Evolutionary conservation across 2,113 vertebrate species (phyloP), one percentile per base, ranked within the genome.

Genomic region (Ailuropoda melanoleuca): DNA sequence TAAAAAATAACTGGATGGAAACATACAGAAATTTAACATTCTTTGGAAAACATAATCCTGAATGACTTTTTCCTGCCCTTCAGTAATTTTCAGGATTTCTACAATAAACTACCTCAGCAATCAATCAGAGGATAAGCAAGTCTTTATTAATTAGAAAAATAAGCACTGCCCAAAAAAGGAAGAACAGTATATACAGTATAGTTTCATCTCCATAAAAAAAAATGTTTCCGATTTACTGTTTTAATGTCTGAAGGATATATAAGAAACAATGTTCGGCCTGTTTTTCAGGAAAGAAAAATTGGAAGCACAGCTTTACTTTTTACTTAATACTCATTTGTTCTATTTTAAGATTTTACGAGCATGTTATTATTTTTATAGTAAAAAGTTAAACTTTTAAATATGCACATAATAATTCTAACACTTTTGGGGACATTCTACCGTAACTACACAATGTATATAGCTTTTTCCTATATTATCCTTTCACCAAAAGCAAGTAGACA

Each of bases 191-290:
- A 78, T 62, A 48, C 15, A 64, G 4, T 70, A 13, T 17, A 53
- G 87, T 91, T 93, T 26, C 4, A 93, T 64, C 90, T 77, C n/a
- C 66, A 82, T 68, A 68, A 83, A 94, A 82, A 96, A 94, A 24
- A 50, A 31, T 53, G 4, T 82, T 87, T 97, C 39, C 48, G 62
- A 89, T 56, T 84, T 37, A 92, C 53, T 77, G 68, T 46, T 66
- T 74, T 95, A 92, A 95, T 50, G 50, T 53, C 62, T 89, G n/a
- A 91, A 95, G 19, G 13, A 91, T 34, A 95, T 46, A 70, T 31
- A 92, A 72, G 37, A 82, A 90, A 86, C 50, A 55, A 78, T 58
- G 18, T 78, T 55, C 46, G 82, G 31, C 39, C 74, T 87, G 84
- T 88, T 53, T 93, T 60, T 91, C 50, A 95, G 58, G 48, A 88